These are phyloP conservation scores for Semicossyphus pulcher DNA, from an alignment of 2,113 vertebrate genomes.

Conservation along the genomic window DNA sequence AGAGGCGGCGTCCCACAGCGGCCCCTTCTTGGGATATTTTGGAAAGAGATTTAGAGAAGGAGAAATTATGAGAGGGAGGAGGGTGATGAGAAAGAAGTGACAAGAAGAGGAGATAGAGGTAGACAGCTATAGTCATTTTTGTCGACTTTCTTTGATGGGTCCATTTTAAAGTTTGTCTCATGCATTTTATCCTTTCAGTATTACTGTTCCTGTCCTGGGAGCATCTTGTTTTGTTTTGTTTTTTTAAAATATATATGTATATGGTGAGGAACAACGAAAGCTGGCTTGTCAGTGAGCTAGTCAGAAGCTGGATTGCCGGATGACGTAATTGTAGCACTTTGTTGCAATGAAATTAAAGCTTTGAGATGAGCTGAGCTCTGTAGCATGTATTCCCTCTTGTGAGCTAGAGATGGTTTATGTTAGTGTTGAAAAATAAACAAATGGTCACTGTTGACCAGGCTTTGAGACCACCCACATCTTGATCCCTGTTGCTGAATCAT, in stretches of 20 bases:
- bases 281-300: constrained; percentile 26
- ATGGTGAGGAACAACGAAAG: constrained; percentile 17
- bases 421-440: constrained; percentile 61
- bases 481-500: constrained; percentile 27
- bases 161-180: constrained; percentile 24
- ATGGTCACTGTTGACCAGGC: constrained; percentile 57
- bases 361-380: constrained; percentile 67
- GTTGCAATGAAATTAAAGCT: constrained; percentile 44
- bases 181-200: constrained; percentile 34
- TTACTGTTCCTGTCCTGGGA: constrained; percentile 13
- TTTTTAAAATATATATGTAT: background rate
- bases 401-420: constrained; percentile 41
- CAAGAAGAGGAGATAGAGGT: constrained; percentile 28
- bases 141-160: constrained; percentile 26
- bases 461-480: constrained; percentile 49
- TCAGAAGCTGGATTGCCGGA: constrained; percentile 22
- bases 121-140: constrained; percentile 36
- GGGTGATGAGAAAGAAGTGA: constrained; percentile 13
- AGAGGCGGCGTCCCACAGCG: constrained; percentile 40
- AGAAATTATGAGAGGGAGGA: constrained; percentile 7
- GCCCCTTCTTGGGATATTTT: constrained; percentile 31
- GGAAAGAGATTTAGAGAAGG: constrained; percentile 8
- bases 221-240: constrained; percentile 2
- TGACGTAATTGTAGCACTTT: constrained; percentile 53
- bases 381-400: constrained; percentile 28